Percentiles rank a stretch among this genome's conserved stretches.
Evolutionary conservation across 2,888 invertebrate species (phyloP).

Genomic region (Podabrus alpinus): DNA sequence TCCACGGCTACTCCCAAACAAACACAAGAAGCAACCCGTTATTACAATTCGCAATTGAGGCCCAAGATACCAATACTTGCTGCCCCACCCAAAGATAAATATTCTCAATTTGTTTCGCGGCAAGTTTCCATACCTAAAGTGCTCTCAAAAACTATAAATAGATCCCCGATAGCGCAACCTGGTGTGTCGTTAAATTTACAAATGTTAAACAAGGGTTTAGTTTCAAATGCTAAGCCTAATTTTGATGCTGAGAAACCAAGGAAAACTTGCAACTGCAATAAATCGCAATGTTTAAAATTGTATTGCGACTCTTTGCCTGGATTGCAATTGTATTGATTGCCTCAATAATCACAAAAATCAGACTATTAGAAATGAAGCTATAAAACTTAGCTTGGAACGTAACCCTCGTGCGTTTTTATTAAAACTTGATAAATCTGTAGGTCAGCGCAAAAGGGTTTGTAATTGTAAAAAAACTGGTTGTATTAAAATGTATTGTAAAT

Average conservation of each 20-base stretch:
- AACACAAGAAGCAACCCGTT: too few relatives aligned
- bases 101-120: too few relatives aligned
- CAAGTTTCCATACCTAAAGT: too few relatives aligned
- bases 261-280: constrained; percentile 98
- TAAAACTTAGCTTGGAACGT: constrained; percentile 90
- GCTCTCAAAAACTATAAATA: too few relatives aligned
- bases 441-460: constrained; percentile 97
- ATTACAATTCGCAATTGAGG: too few relatives aligned
- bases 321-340: constrained; percentile 97
- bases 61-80: too few relatives aligned
- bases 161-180: too few relatives aligned
- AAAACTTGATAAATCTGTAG: constrained; percentile 88
- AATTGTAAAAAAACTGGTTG: constrained; percentile 98
- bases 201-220: too few relatives aligned
- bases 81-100: too few relatives aligned
- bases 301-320: constrained; percentile 99
- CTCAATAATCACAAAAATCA: constrained; percentile 95
- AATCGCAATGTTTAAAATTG: constrained; percentile 96
- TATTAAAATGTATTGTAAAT: constrained; percentile 99
- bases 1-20: too few relatives aligned
- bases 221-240: background rate
- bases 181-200: too few relatives aligned
- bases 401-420: constrained; percentile 98
- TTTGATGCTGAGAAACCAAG: constrained; percentile 62
- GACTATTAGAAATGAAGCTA: constrained; percentile 90